phyloP scores from a whole-genome alignment of 2,888 invertebrate genomes.

The Clepsis dumicolana region DNA sequence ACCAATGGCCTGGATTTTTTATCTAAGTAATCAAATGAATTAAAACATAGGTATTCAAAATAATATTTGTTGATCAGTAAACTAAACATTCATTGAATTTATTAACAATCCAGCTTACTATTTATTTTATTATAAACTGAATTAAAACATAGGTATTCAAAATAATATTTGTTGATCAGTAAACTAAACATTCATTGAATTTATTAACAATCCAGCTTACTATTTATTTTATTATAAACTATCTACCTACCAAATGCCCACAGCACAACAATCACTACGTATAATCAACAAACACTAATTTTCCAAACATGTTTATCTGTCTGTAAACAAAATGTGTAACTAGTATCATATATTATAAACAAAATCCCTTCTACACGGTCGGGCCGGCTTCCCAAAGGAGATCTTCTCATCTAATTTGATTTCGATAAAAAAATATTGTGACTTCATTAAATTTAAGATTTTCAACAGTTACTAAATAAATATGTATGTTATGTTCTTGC shows the following conservation, averaged over 20 bases:
- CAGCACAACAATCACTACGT: not conserved
- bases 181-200: not conserved
- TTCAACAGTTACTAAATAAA: too few species aligned
- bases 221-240: not conserved
- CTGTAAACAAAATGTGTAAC: too few species aligned
- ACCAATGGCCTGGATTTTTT: too few species aligned
- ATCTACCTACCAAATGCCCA: not conserved
- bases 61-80: not conserved
- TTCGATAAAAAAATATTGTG: too few species aligned
- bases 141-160: too few species aligned
- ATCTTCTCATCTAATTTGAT: too few species aligned
- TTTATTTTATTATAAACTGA: too few species aligned
- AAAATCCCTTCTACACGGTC: not conserved
- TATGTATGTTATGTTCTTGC: too few species aligned
- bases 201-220: not conserved
- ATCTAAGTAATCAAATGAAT: too few species aligned
- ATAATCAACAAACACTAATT: not conserved
- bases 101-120: not conserved
- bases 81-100: not conserved
- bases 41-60: not conserved
- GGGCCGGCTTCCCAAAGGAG: not conserved
- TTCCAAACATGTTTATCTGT: not conserved
- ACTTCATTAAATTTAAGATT: too few species aligned
- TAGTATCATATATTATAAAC: too few species aligned
- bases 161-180: not conserved